Evolutionary conservation across 2,797 vertebrate species (phyloP).

Genomic region (Phrynocephalus forsythii): DNA sequence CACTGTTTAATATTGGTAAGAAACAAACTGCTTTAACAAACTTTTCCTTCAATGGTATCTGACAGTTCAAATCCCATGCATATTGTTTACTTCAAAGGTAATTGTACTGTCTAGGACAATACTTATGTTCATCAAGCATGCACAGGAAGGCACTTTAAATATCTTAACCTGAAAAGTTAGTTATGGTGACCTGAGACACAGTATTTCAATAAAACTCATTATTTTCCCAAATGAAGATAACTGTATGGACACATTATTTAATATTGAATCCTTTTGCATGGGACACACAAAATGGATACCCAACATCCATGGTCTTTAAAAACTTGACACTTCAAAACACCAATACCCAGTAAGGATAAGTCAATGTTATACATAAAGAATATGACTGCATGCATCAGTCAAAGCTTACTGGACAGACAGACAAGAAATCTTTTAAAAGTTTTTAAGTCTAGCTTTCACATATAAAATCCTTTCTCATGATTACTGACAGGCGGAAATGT

Average conservation of each 20-base stretch:
- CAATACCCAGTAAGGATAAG: slow-evolving; percentile 60
- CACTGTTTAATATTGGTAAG: neutral
- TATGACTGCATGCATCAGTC: slow-evolving; percentile 55
- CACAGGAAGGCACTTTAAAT: neutral
- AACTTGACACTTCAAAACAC: slow-evolving; percentile 51
- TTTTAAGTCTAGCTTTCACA: too few species aligned
- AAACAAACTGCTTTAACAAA: neutral
- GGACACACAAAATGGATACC: slow-evolving; percentile 68
- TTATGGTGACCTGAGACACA: neutral
- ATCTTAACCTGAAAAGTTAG: neutral
- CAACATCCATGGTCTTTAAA: slow-evolving; percentile 62
- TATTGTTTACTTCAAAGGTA: neutral
- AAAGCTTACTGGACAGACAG: slow-evolving; percentile 70
- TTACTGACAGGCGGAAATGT: too few species aligned
- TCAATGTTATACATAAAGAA: slow-evolving; percentile 36
- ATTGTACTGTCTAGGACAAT: neutral
- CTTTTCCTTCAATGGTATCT: neutral
- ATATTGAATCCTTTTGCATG: slow-evolving; percentile 61
- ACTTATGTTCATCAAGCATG: neutral
- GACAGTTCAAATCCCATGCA: neutral
- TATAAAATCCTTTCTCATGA: slow-evolving; percentile 27
- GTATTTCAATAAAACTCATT: slow-evolving; percentile 4
- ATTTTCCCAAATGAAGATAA: neutral
- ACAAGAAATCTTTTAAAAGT: slow-evolving; percentile 59
- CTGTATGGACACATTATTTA: slow-evolving; percentile 30